A percentile compares a stretch with the other conserved stretches of the same genome.
Evolutionary conservation across 2,888 invertebrate species (phyloP).

Genomic region (Ophioninae sp.): DNA sequence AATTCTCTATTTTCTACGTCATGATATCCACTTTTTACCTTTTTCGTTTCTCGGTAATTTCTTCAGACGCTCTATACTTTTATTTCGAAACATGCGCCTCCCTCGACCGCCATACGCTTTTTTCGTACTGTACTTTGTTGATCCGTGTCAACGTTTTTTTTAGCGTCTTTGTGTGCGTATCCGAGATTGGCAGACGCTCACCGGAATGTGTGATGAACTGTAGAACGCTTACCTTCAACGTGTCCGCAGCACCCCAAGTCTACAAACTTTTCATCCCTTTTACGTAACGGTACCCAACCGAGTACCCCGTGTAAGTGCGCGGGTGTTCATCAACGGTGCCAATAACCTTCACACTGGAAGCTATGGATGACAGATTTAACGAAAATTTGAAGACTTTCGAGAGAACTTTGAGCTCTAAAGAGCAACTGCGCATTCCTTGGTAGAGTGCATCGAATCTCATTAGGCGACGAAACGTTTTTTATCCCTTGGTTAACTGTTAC

Average conservation of each 20-base stretch:
- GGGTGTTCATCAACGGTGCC: not conserved
- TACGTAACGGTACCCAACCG: not conserved
- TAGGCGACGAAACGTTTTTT: not conserved
- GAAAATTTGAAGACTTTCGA: not conserved
- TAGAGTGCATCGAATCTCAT: not conserved
- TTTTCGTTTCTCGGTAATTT: no score
- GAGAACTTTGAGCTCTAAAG: not conserved
- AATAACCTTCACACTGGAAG: not conserved
- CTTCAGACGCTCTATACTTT: no score
- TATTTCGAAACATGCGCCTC: no score
- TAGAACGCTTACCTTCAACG: slow-evolving; percentile 32
- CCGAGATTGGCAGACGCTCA: slow-evolving; percentile 42
- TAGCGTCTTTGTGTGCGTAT: slow-evolving; percentile 2
- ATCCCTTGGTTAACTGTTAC: not conserved
- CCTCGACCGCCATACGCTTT: not conserved
- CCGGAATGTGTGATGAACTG: slow-evolving; percentile 60
- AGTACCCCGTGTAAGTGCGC: not conserved
- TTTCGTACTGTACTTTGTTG: not conserved
- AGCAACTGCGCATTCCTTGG: not conserved
- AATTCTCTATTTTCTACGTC: no score
- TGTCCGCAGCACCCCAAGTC: slow-evolving; percentile 41
- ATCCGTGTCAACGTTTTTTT: not conserved
- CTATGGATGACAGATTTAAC: not conserved
- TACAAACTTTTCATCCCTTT: slow-evolving; percentile 48
- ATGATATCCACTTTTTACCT: no score